Evolutionary conservation across 2,113 vertebrate genomes (phyloP).

Genomic region (Pardalotus punctatus): DNA sequence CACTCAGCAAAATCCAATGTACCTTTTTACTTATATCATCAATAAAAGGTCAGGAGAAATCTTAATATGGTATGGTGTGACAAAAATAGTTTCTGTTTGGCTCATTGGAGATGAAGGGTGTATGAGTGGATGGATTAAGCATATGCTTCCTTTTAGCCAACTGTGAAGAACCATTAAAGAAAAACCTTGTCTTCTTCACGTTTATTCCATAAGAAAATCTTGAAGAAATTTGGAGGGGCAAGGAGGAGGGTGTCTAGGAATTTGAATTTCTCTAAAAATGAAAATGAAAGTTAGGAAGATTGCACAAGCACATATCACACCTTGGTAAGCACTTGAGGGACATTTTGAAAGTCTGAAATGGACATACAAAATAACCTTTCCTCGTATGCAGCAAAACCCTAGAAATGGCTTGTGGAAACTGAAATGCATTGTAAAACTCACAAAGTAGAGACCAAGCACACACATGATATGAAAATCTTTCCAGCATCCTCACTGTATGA

Average conservation of each 20-base stretch:
- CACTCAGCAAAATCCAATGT: background rate
- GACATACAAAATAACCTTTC: background rate
- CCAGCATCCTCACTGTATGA: background rate
- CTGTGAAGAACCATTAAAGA: background rate
- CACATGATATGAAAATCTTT: background rate
- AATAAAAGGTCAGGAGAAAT: background rate
- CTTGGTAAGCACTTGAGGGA: background rate
- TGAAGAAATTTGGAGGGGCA: background rate
- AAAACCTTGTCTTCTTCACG: background rate
- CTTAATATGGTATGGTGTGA: background rate
- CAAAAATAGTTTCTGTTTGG: background rate
- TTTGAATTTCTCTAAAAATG: background rate
- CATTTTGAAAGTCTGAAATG: background rate
- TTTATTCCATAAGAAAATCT: background rate
- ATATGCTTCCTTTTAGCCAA: background rate
- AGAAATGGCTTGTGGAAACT: background rate
- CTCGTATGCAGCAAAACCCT: background rate
- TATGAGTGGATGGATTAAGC: background rate
- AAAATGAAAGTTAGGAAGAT: background rate
- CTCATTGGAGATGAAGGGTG: background rate
- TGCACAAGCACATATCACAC: background rate
- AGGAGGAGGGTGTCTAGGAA: background rate
- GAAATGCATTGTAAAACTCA: background rate
- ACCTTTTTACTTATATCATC: background rate
- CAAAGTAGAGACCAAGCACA: background rate